Base-by-base conservation (phyloP, 2,113 vertebrate genomes). In the Rhabdornis inornatus region DNA sequence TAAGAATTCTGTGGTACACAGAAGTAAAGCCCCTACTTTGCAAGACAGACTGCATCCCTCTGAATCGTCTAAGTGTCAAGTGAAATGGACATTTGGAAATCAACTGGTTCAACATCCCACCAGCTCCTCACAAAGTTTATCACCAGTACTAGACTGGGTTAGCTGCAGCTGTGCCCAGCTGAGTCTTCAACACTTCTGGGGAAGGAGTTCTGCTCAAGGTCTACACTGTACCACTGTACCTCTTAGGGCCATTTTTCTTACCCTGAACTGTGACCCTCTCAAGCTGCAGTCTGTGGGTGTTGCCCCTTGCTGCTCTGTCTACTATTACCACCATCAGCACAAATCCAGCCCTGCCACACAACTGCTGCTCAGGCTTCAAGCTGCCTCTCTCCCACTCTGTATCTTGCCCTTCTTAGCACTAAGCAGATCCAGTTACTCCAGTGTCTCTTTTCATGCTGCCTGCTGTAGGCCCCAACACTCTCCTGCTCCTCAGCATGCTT, bases 51-150 rank as follows among this genome's bases (percentile, higher is more conserved):
- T 23, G 15, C 31, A 61, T n/a, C 31, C 52, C 25, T 31, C 13
- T 28, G 31, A 71, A 55, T 19, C 8, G 2, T 12, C 7, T 14
- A 22, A 74, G 20, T 0, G 1, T 6, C 12, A 9, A 11, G 2
- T 70, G 31, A 24, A 71, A 79, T 2, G 3, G 10, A 47, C 16
- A 8, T 84, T 20, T 24, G 35, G 24, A 87, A 89, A 69, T 40
- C 49, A 83, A 18, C 3, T 19, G 52, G 45, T 39, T 80, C 37
- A 40, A 16, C 6, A 20, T 30, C 17, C 8, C 11, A 49, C 15
- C 22, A 76, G 27, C 12, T 59, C 24, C 17, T 84, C 60, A 68
- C 13, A 64, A 55, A 71, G 14, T 22, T 27, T 33, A 44, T 28
- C 28, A 71, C 30, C 13, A 45, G 14, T 10, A 60, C 7, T 19